Conservation (phyloP, 1,140 invertebrate genomes). For the Temnothorax curvispinosus region DNA sequence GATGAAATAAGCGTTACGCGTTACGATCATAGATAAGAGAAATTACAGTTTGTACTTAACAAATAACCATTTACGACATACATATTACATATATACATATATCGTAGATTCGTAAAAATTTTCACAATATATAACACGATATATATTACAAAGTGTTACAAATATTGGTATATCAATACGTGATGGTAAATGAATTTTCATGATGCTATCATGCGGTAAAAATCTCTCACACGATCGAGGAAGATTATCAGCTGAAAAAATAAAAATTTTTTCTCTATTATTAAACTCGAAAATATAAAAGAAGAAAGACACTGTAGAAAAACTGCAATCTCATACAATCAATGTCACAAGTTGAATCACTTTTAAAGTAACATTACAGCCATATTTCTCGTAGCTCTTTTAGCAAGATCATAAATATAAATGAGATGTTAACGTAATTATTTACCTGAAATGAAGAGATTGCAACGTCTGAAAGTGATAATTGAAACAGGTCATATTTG, state of each 20-base stretch:
- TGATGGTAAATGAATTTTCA: background rate
- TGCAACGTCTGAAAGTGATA: background rate
- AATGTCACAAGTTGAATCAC: conserved; percentile 15
- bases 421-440: conserved; percentile 30
- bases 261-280: background rate
- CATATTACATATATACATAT: background rate
- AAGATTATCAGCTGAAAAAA: background rate
- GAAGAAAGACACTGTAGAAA: background rate
- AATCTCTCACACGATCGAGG: background rate
- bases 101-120: background rate
- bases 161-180: background rate
- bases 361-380: background rate
- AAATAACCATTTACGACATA: conserved; percentile 26
- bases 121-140: background rate
- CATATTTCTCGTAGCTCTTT: conserved; percentile 4
- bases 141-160: background rate
- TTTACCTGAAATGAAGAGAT: conserved; percentile 14
- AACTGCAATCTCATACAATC: conserved; percentile 25
- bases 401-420: conserved; percentile 31
- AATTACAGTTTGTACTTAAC: conserved; percentile 7
- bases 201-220: background rate
- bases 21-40: conserved; percentile 33
- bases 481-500: background rate
- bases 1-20: conserved; percentile 17
- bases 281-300: background rate